These are phyloP conservation scores for Macaca mulatta DNA, from an alignment of 2,113 vertebrate genomes.

Conservation along the genomic window DNA sequence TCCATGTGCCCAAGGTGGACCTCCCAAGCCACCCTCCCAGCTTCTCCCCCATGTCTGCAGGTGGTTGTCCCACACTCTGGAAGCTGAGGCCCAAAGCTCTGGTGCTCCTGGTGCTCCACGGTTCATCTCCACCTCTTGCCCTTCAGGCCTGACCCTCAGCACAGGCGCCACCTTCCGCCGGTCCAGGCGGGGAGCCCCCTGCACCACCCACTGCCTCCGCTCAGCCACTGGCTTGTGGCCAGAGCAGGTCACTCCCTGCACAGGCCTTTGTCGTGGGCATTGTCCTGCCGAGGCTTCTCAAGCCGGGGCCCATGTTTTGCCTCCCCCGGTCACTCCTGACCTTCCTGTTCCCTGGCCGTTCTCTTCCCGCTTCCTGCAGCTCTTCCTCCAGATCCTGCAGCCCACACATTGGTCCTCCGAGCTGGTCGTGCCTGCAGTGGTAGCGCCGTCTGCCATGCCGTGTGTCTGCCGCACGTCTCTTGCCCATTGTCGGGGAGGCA, in stretches of 20 bases:
- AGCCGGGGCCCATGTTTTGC: background rate
- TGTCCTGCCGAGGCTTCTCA: background rate
- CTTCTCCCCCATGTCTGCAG: background rate
- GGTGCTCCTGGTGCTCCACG: background rate
- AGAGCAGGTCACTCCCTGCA: too few relatives aligned
- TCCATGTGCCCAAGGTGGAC: too few relatives aligned
- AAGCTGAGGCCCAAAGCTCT: background rate
- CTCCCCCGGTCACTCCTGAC: background rate
- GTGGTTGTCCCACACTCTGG: background rate
- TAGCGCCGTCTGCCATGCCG: accelerated
- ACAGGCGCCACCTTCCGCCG: background rate
- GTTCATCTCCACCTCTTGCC: background rate
- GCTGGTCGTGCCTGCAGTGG: background rate
- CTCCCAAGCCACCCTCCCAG: background rate
- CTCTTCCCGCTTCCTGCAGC: background rate
- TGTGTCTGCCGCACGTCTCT: too few relatives aligned
- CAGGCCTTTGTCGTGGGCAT: background rate
- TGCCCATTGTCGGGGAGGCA: too few relatives aligned
- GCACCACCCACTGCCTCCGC: too few relatives aligned
- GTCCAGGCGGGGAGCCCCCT: background rate
- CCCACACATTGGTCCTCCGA: too few relatives aligned
- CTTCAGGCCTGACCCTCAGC: background rate
- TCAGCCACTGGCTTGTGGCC: background rate
- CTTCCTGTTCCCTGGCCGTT: background rate
- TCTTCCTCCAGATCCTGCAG: background rate